Evolutionary conservation across 23 tunicate genomes (phyloP).

Genomic region (Aplidium turbinatum): DNA sequence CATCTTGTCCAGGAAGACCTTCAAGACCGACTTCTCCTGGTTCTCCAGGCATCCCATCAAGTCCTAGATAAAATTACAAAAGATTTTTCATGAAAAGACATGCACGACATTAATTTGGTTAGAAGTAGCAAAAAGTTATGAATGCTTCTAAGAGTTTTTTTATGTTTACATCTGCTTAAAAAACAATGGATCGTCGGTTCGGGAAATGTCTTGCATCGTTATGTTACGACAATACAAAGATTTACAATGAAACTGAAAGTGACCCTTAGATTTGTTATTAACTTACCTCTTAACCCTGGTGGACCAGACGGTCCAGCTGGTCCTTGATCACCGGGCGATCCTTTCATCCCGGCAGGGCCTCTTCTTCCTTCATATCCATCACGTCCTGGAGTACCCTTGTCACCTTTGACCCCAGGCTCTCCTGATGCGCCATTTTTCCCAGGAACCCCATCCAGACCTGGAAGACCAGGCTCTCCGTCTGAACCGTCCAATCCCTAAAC

Average conservation of each 20-base stretch:
- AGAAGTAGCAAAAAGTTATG: too few species aligned
- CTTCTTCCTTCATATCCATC: constrained; percentile 49
- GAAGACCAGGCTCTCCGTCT: constrained; percentile 64
- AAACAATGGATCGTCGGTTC: too few species aligned
- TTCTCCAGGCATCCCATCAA: constrained; percentile 82
- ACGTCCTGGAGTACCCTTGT: constrained; percentile 56
- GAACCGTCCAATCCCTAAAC: constrained; percentile 66
- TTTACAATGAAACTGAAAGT: too few species aligned
- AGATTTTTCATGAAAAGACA: too few species aligned
- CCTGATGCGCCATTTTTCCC: constrained; percentile 36
- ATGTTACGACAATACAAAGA: too few species aligned
- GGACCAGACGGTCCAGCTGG: constrained; percentile 62
- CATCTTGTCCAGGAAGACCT: constrained; percentile 74
- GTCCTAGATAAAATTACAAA: constrained; percentile 46
- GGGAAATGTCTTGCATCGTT: too few species aligned
- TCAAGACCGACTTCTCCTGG: constrained; percentile 59
- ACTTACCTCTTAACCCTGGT: constrained; percentile 41
- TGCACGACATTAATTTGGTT: too few species aligned
- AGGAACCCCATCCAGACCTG: constrained; percentile 45
- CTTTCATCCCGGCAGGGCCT: constrained; percentile 57
- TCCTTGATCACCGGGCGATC: constrained; percentile 60
- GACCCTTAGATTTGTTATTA: too few species aligned
- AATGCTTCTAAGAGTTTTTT: too few species aligned
- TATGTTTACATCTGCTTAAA: too few species aligned
- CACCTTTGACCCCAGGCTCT: constrained; percentile 62